Conservation (phyloP, 2,888 invertebrate species). For the Eristalis intricaria region DNA sequence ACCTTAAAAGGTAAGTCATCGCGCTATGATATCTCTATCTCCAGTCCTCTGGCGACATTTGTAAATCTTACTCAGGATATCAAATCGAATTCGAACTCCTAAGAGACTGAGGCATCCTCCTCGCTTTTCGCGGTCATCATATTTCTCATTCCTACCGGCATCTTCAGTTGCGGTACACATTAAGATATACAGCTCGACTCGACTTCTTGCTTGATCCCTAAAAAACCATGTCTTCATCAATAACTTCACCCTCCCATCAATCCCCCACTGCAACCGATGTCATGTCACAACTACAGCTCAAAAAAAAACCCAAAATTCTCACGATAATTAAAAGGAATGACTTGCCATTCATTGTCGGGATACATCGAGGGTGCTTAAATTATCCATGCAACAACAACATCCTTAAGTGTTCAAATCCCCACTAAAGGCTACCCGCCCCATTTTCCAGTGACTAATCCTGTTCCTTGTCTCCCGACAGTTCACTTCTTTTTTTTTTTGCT, state of each 20-base stretch:
- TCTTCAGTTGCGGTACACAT: no score
- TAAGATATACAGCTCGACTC: no score
- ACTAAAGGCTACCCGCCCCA: neutral
- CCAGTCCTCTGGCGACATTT: no score
- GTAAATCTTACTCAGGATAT: no score
- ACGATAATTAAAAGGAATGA: constrained; percentile 6
- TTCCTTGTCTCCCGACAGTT: neutral
- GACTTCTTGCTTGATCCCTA: neutral
- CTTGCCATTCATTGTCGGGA: neutral
- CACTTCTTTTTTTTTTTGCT: neutral
- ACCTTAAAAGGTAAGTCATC: no score
- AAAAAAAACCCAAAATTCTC: neutral
- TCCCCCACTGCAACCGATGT: neutral
- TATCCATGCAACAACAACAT: constrained; percentile 4
- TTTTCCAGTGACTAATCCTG: constrained; percentile 9
- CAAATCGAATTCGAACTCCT: no score
- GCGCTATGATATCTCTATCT: no score
- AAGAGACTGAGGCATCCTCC: no score
- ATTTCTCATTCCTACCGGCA: no score
- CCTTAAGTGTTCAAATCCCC: constrained; percentile 12
- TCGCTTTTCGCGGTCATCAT: no score
- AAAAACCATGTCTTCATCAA: neutral
- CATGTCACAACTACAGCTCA: neutral
- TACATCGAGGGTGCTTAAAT: constrained; percentile 1
- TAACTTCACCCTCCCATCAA: neutral